A percentile compares a stretch with the other conserved stretches of the same genome.
Conservation (phyloP, 1,140 invertebrate genomes). For the Dendrolimus kikuchii region DNA sequence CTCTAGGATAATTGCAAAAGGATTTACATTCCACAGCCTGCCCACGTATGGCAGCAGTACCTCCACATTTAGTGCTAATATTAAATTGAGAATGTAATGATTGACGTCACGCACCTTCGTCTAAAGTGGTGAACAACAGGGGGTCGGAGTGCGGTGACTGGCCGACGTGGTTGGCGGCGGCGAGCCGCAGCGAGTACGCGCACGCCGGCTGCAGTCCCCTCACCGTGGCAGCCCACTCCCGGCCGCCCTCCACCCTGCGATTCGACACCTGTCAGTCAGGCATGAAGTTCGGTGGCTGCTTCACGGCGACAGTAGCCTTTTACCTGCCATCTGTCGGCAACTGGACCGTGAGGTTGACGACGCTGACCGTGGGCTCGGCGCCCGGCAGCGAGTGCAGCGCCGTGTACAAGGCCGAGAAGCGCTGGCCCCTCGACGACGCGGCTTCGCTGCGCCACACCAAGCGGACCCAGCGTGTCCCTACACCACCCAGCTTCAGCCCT, state of each 20-base stretch:
- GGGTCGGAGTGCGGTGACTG: slow-evolving; percentile 78
- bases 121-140: slow-evolving; percentile 79
- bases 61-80: background rate
- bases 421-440: slow-evolving; percentile 2
- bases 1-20: too few species aligned
- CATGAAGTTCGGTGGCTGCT: too few species aligned
- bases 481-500: slow-evolving; percentile 25
- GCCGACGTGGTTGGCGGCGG: slow-evolving; percentile 82
- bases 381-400: slow-evolving; percentile 25
- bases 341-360: slow-evolving; percentile 30
- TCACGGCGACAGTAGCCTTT: background rate
- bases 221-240: slow-evolving; percentile 18
- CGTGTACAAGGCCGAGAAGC: slow-evolving; percentile 27
- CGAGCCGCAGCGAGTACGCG: slow-evolving; percentile 72
- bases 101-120: slow-evolving; percentile 75
- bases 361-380: slow-evolving; percentile 11
- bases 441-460: slow-evolving; percentile 28
- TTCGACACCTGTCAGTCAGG: too few species aligned
- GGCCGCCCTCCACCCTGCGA: slow-evolving; percentile 5
- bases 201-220: slow-evolving; percentile 27
- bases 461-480: slow-evolving; percentile 34
- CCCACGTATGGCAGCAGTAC: too few species aligned
- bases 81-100: background rate
- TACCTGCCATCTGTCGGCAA: slow-evolving; percentile 18
- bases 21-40: too few species aligned